A percentile compares a stretch with the other conserved stretches of the same genome.
Evolutionary conservation across 2,113 vertebrate species (phyloP).

Genomic region (Oxygymnocypris stewartii): DNA sequence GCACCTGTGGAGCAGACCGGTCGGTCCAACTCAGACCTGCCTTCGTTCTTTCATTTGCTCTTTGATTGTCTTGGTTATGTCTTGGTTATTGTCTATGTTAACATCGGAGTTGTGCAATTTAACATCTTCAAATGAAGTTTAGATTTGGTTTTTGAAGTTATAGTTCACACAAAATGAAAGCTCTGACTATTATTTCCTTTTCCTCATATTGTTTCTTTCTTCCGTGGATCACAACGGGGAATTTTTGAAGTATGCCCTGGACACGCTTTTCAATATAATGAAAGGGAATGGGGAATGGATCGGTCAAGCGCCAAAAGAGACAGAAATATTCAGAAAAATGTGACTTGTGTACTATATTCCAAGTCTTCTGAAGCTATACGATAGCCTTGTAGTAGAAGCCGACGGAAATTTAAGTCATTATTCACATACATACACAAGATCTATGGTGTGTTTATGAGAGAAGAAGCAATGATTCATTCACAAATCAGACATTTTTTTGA

Average conservation of each 20-base stretch:
- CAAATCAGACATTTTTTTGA: too few relatives aligned
- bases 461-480: background rate
- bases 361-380: background rate
- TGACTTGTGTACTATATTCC: background rate
- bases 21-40: slow-evolving; percentile 15
- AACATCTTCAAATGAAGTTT: background rate
- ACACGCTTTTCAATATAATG: background rate
- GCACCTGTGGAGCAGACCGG: slow-evolving; percentile 43
- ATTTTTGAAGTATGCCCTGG: background rate
- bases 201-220: background rate
- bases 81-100: too few relatives aligned
- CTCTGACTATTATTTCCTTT: background rate
- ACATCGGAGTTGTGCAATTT: background rate
- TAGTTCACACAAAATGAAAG: background rate
- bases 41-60: background rate
- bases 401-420: background rate
- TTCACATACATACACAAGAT: background rate
- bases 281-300: background rate
- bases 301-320: background rate
- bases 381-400: background rate
- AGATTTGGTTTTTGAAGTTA: background rate
- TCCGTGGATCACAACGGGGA: background rate
- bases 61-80: slow-evolving; percentile 31
- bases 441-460: background rate
- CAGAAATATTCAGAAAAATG: background rate